Conservation (phyloP, 1,140 invertebrate genomes). For the Drosophila lini region DNA sequence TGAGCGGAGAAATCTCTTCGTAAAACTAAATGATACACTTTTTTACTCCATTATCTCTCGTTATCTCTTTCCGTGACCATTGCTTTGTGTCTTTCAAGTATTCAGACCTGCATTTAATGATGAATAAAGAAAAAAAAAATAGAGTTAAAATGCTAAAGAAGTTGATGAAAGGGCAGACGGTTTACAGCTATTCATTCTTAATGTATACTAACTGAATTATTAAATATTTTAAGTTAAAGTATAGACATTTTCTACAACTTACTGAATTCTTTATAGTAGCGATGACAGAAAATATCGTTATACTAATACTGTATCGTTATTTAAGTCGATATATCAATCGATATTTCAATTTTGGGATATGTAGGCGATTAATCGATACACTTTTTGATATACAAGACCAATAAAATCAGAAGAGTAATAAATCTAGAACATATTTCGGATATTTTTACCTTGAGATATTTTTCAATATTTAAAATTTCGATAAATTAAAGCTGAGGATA, state of each 20-base stretch:
- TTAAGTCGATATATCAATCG: neutral
- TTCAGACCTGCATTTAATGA: conserved; percentile 27
- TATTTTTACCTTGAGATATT: neutral
- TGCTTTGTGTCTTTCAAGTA: neutral
- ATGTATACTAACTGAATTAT: too few species aligned
- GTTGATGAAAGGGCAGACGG: conserved; percentile 11
- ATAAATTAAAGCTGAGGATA: neutral
- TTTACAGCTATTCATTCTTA: too few species aligned
- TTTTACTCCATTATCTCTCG: neutral
- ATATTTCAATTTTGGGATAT: neutral
- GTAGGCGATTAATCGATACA: too few species aligned
- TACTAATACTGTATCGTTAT: too few species aligned
- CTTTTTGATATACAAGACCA: neutral
- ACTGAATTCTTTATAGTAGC: too few species aligned
- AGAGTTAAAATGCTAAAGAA: conserved; percentile 15
- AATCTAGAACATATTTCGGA: too few species aligned
- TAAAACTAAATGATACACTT: conserved; percentile 11
- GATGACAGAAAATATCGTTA: too few species aligned
- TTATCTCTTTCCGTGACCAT: neutral
- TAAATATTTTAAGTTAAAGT: too few species aligned
- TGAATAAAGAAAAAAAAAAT: conserved; percentile 1
- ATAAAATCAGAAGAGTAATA: neutral
- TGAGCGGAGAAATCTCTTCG: conserved; percentile 6
- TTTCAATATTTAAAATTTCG: neutral
- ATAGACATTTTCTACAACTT: too few species aligned